phyloP scores from a whole-genome alignment of 2,888 invertebrate species.

The Lycocerus yunnanus region DNA sequence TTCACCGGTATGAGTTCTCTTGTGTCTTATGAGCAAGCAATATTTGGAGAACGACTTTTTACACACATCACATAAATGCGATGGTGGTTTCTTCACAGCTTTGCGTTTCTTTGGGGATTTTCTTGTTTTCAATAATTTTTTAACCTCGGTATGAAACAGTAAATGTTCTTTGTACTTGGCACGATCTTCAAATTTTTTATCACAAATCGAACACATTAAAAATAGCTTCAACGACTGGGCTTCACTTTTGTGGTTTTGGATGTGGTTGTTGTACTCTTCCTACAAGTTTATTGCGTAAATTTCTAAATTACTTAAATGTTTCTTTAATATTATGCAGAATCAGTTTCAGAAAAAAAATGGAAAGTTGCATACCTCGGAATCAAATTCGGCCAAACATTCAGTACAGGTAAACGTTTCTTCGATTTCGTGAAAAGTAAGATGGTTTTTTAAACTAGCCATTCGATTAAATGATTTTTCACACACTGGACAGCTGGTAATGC shows the following conservation, averaged over 20 bases:
- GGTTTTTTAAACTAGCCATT: conserved; percentile 52
- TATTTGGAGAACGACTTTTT: conserved; percentile 65
- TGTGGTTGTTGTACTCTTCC: conserved; percentile 59
- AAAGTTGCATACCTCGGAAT: conserved; percentile 46
- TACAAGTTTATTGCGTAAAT: conserved; percentile 38
- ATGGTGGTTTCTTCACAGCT: conserved; percentile 31
- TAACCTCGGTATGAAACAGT: conserved; percentile 58
- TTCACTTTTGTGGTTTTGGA: conserved; percentile 51
- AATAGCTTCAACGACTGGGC: conserved; percentile 42
- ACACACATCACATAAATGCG: conserved; percentile 58
- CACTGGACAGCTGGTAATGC: conserved; percentile 49
- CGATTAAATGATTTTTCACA: conserved; percentile 51
- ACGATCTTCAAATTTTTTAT: conserved; percentile 57
- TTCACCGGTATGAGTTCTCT: conserved; percentile 70
- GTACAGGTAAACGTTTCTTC: conserved; percentile 51
- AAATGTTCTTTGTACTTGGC: conserved; percentile 58
- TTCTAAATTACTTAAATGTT: background rate
- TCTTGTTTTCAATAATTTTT: conserved; percentile 38
- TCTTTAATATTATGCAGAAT: too few species aligned
- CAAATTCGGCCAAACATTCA: conserved; percentile 50
- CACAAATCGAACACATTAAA: conserved; percentile 63
- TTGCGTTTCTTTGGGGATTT: conserved; percentile 36
- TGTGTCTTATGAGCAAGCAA: conserved; percentile 67
- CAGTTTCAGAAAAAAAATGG: background rate
- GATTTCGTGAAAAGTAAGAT: conserved; percentile 51